Evolutionary conservation across 1,140 invertebrate genomes (phyloP), one percentile per base, ranked within the genome.

Genomic region (Schlechtendalia chinensis): DNA sequence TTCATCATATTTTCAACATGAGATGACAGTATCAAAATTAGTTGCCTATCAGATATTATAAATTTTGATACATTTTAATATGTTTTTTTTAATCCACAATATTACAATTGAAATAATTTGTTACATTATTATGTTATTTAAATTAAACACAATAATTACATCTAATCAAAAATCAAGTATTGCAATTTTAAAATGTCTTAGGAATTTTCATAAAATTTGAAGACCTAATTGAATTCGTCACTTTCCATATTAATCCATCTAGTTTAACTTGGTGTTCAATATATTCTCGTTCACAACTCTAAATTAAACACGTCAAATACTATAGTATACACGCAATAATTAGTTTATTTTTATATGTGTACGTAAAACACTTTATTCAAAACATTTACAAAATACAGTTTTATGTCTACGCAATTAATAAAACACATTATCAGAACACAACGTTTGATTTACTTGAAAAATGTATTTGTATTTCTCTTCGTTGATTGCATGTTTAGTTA

Each of bases 221-320:
- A n/a, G n/a, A n/a, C n/a, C n/a, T n/a, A n/a, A 39, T 69, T 69
- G 65, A 69, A 69, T 69, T 47, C 22, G n/a, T 47, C 65, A 17
- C n/a, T 69, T n/a, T n/a, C 6, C 22, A 47, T 47, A 69, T 24
- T 69, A 24, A 22, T 17, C 1, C 8, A 3, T 3, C 22, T 47
- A 6, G 8, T 69, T n/a, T 0, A 69, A 24, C 63, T 69, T 65
- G 0, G 39, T n/a, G 39, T 69, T 45, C 19, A 39, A n/a, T 11
- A 11, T 39, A 39, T 16, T 29, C 16, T 19, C 17, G 29, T 65
- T 11, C 14, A 39, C 61, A n/a, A 1, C 29, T 61, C 27, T n/a
- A n/a, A n/a, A n/a, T n/a, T n/a, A n/a, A n/a, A n/a, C n/a, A n/a
- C n/a, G n/a, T n/a, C n/a, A n/a, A n/a, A n/a, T n/a, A n/a, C n/a